Evolutionary conservation across 2,797 vertebrate species (phyloP).

Genomic region (Chaetophractus vellerosus): DNA sequence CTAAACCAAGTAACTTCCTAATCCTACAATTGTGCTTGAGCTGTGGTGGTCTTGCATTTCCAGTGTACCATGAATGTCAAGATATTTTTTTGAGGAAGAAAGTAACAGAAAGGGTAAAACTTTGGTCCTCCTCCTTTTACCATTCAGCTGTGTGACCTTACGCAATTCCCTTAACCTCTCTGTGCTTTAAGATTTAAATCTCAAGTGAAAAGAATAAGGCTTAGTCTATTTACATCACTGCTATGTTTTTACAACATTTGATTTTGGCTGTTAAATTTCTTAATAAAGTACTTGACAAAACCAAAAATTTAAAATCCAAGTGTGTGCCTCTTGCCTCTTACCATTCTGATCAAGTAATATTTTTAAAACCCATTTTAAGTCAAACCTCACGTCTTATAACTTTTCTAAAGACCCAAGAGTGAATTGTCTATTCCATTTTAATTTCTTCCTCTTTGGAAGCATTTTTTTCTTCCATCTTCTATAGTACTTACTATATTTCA

Average conservation of each 20-base stretch:
- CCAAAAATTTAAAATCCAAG: background rate
- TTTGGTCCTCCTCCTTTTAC: background rate
- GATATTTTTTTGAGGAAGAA: background rate
- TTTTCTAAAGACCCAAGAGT: background rate
- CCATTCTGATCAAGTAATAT: background rate
- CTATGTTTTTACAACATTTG: background rate
- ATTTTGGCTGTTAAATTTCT: background rate
- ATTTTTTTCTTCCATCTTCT: background rate
- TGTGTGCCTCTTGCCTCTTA: background rate
- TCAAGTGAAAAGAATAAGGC: background rate
- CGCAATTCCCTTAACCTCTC: background rate
- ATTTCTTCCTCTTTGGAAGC: background rate
- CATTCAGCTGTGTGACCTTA: background rate
- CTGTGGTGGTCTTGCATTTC: background rate
- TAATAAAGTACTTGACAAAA: background rate
- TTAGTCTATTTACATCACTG: background rate
- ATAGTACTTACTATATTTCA: background rate
- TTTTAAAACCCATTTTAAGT: slow-evolving; percentile 13
- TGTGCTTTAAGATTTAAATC: background rate
- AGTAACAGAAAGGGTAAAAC: slow-evolving; percentile 10
- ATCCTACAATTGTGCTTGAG: background rate
- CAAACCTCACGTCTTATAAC: background rate
- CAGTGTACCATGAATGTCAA: background rate
- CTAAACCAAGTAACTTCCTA: background rate
- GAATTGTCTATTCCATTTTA: background rate